Base-by-base conservation (phyloP, 1,140 invertebrate genomes). In the Drosophila pallidifrons region DNA sequence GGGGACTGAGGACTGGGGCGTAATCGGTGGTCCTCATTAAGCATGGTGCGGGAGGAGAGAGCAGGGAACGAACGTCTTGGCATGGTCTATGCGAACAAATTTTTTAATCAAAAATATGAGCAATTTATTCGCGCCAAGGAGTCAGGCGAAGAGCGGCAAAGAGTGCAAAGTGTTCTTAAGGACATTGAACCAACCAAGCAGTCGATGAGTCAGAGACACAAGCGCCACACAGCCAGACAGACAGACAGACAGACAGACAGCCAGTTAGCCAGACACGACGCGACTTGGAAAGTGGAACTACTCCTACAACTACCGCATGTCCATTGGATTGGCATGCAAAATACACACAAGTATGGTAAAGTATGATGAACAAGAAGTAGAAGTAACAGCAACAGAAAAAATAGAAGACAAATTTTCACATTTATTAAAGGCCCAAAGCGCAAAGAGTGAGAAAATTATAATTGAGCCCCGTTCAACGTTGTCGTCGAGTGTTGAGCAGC, bases 91-190 rank as follows among this genome's bases (percentile, higher is more conserved):
- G 20, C 46, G 28, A 49, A 49, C 16, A 43, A 58, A 59, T 54
- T 47, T 55, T 75, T 75, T 71, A 71, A 75, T 75, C 73, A 75
- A 75, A 75, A 75, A 75, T 75, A 71, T 75, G 67, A 60, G 60
- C 67, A 71, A 65, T 71, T 71, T 71, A 54, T 75, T 59, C 54
- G 54, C 45, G 60, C 43, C 59, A 71, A 52, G 60, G 60, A 59
- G 46, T 28, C 41, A 55, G 54, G 35, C 35, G 0, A 38, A 2
- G 2, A 10, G 46, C 66, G 38, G 20, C 20, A 25, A 25, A 49
- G 32, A 49, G 67, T 55, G 59, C 30, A 38, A 63, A 30, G 11
- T 41, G 16, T 69, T 45, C 54, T 52, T 64, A 71, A 75, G 73
- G 73, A 75, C 73, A 75, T 71, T 75, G 73, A 75, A 75, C 60